Evolutionary conservation across 1,140 invertebrate genomes (phyloP).

Genomic region (Triops cancriformis): DNA sequence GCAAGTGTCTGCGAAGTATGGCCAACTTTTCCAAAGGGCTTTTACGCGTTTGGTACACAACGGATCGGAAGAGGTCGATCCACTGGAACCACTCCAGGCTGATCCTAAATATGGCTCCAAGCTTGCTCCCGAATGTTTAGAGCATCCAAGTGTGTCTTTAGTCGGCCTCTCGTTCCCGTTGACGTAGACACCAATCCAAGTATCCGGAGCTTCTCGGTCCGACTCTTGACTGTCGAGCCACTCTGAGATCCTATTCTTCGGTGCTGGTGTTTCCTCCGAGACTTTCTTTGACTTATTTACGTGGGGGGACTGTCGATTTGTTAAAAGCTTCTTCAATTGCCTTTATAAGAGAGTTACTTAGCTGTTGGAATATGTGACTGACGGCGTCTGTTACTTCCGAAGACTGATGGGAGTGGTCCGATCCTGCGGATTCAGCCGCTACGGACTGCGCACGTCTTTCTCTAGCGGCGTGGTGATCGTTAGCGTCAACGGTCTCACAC

Average conservation of each 20-base stretch:
- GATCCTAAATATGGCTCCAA: background rate
- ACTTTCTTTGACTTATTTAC: background rate
- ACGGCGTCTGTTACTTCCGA: background rate
- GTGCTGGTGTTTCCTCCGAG: background rate
- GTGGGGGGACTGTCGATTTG: background rate
- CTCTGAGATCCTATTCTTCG: background rate
- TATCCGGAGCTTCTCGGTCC: no score
- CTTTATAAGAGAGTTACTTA: no score
- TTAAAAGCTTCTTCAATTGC: background rate
- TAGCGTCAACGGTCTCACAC: no score
- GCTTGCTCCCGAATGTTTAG: background rate
- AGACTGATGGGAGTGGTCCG: background rate
- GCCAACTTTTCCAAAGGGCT: constrained; percentile 21
- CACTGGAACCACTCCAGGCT: constrained; percentile 22
- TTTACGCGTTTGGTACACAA: background rate
- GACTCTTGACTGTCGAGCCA: background rate
- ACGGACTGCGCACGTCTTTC: background rate
- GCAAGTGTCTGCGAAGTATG: constrained; percentile 12
- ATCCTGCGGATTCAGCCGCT: background rate
- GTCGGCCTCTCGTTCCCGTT: background rate
- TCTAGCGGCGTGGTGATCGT: no score
- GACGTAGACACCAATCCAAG: background rate
- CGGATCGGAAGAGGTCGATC: constrained; percentile 18
- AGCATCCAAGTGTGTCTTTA: background rate
- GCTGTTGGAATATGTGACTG: no score